phyloP scores from a whole-genome alignment of 2,113 vertebrate genomes.

The Datnioides undecimradiatus region DNA sequence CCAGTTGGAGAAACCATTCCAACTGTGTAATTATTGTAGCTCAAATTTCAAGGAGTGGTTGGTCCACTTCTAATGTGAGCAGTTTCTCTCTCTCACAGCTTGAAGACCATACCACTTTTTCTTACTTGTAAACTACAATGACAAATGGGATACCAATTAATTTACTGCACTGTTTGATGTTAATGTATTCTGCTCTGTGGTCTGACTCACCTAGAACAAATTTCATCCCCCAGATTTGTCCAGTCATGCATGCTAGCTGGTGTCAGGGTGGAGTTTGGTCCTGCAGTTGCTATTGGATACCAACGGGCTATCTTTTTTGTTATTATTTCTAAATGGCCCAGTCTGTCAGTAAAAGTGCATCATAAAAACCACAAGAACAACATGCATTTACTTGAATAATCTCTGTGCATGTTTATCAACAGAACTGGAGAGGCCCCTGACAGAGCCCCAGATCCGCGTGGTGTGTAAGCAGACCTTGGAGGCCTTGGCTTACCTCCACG shows the following conservation, averaged over 20 bases:
- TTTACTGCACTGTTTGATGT: neutral
- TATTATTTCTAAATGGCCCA: slow-evolving; percentile 13
- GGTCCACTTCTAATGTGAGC: slow-evolving; percentile 56
- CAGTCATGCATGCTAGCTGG: slow-evolving; percentile 47
- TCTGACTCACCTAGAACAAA: slow-evolving; percentile 38
- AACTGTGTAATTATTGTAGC: slow-evolving; percentile 78
- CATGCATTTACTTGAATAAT: slow-evolving; percentile 2
- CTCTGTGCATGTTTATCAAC: slow-evolving; percentile 49
- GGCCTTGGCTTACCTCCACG: slow-evolving; percentile 94
- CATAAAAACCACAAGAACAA: neutral
- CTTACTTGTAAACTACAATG: slow-evolving; percentile 4
- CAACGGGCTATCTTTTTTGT: neutral
- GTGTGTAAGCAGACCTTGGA: slow-evolving; percentile 96
- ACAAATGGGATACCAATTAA: slow-evolving; percentile 11
- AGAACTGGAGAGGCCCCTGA: slow-evolving; percentile 97
- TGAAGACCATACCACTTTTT: slow-evolving; percentile 16
- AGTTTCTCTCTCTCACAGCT: slow-evolving; percentile 52
- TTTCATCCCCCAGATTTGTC: slow-evolving; percentile 30
- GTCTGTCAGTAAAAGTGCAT: slow-evolving; percentile 25
- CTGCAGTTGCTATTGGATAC: slow-evolving; percentile 48
- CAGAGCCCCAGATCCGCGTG: slow-evolving; percentile 97
- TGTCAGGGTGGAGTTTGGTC: slow-evolving; percentile 39
- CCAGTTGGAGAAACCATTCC: slow-evolving; percentile 49
- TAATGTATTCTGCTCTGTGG: slow-evolving; percentile 26
- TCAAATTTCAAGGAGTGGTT: slow-evolving; percentile 74